Evolutionary conservation across 2,888 invertebrate species (phyloP).

Genomic region (Cosmia trapezina): DNA sequence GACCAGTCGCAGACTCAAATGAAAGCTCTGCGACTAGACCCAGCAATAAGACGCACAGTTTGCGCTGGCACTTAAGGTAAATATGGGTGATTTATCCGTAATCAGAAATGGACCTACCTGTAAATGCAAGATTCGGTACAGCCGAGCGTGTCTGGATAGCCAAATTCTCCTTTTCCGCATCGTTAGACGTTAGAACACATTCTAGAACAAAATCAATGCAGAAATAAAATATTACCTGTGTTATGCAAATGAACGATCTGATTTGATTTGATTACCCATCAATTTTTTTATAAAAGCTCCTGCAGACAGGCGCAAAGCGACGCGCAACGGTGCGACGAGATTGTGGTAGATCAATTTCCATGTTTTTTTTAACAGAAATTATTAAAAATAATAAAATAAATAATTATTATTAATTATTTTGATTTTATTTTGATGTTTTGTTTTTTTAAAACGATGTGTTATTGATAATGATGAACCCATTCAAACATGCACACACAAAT

Average conservation of each 20-base stretch:
- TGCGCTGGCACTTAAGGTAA: no score
- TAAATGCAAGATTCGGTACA: conserved; percentile 27
- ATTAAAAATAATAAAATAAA: no score
- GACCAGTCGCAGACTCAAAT: not conserved
- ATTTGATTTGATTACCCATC: not conserved
- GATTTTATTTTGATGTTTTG: no score
- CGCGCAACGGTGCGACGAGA: no score
- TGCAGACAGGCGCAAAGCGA: no score
- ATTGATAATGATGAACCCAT: not conserved
- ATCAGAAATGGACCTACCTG: conserved; percentile 40
- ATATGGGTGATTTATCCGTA: not conserved
- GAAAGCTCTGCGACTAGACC: not conserved
- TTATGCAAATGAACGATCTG: not conserved
- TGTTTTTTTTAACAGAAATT: no score
- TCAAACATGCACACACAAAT: no score
- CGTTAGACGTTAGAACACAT: conserved; percentile 10
- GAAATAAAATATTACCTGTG: not conserved
- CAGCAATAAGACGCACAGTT: not conserved
- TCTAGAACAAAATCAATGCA: conserved; percentile 27
- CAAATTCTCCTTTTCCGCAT: conserved; percentile 8
- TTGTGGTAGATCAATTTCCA: no score
- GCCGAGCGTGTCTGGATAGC: conserved; percentile 24
- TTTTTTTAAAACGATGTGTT: not conserved
- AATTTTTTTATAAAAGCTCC: no score
- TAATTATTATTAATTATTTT: no score